Conservation (phyloP, 2,113 vertebrate genomes). For the Oryzias celebensis region DNA sequence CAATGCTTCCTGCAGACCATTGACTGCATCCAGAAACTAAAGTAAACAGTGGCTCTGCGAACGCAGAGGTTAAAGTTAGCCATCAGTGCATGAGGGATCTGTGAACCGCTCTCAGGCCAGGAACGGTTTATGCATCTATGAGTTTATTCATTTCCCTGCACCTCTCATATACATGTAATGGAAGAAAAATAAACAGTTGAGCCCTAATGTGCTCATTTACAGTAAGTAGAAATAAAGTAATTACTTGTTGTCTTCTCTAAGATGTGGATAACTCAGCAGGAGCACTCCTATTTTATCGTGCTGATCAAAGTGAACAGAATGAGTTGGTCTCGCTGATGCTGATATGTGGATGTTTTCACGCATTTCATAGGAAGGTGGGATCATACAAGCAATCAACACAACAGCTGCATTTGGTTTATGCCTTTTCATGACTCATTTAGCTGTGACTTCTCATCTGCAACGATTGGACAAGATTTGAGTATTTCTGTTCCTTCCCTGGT, state of each 20-base stretch:
- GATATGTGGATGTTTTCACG: background rate
- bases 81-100: slow-evolving; percentile 69
- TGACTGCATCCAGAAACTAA: slow-evolving; percentile 79
- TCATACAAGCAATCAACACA: background rate
- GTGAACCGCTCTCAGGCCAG: slow-evolving; percentile 70
- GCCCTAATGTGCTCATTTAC: slow-evolving; percentile 71
- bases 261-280: slow-evolving; percentile 2
- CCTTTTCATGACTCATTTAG: background rate
- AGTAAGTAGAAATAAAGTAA: slow-evolving; percentile 63
- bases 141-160: slow-evolving; percentile 66
- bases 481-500: too few relatives aligned
- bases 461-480: background rate
- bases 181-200: slow-evolving; percentile 72
- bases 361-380: background rate
- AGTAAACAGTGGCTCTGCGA: slow-evolving; percentile 75
- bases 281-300: background rate
- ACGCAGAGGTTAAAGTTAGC: slow-evolving; percentile 78
- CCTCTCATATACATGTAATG: slow-evolving; percentile 78
- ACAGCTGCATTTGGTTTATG: background rate
- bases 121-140: slow-evolving; percentile 71
- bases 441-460: background rate
- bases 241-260: slow-evolving; percentile 44
- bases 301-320: slow-evolving; percentile 2
- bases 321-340: background rate
- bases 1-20: slow-evolving; percentile 80